Percentiles rank a stretch among this genome's conserved stretches.
Conservation (phyloP, 2,113 vertebrate species). For the Syngnathus scovelli region DNA sequence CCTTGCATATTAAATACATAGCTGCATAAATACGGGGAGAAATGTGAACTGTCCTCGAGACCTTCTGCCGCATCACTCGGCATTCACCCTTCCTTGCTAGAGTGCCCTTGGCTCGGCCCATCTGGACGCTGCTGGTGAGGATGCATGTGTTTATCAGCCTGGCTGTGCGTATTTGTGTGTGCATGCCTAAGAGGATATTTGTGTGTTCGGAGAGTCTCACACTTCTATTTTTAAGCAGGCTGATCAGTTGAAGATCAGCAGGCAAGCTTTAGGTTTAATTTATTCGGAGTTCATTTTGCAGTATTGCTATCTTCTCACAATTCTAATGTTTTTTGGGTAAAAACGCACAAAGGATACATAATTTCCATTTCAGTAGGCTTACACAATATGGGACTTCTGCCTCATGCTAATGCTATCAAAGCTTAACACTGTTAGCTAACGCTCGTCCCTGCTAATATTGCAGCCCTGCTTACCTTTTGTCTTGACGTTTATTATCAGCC, state of each 20-base stretch:
- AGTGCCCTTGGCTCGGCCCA: constrained; percentile 51
- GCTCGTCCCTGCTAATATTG: too few relatives aligned
- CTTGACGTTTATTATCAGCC: too few relatives aligned
- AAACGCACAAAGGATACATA: too few relatives aligned
- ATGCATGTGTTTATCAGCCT: constrained; percentile 4
- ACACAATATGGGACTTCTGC: too few relatives aligned
- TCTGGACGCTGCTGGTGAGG: constrained; percentile 25
- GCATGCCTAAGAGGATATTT: constrained; percentile 2
- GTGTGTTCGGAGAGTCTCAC: neutral
- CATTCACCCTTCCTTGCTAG: constrained; percentile 28
- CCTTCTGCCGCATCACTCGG: constrained; percentile 51
- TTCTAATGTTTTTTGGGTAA: too few relatives aligned
- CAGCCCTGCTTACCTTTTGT: too few relatives aligned
- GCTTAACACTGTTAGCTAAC: too few relatives aligned
- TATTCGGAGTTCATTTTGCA: too few relatives aligned
- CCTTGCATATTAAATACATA: constrained; percentile 53
- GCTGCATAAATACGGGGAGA: constrained; percentile 45
- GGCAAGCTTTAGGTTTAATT: neutral
- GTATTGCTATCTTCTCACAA: too few relatives aligned
- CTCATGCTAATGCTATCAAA: too few relatives aligned
- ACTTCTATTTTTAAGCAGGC: neutral
- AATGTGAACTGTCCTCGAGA: constrained; percentile 37
- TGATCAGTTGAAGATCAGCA: neutral
- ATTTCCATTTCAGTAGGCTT: too few relatives aligned
- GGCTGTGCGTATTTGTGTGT: neutral